Evolutionary conservation across 2,888 invertebrate species (phyloP).

Genomic region (Cephus pygmeus): DNA sequence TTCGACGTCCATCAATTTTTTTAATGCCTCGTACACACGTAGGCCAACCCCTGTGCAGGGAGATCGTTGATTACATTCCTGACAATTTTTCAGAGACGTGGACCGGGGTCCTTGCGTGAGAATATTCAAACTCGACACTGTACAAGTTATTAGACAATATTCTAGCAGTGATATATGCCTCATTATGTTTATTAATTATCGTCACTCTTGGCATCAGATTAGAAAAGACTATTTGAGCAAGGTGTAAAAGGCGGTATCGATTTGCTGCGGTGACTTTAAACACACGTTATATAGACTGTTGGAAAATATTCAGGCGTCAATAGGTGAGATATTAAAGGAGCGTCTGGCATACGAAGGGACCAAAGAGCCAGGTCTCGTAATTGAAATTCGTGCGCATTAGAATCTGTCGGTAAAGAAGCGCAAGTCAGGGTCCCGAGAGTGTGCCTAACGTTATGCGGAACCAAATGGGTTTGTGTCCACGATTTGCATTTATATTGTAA

Average conservation of each 20-base stretch:
- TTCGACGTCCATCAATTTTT: background rate
- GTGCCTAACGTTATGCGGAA: background rate
- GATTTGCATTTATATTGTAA: constrained; percentile 15
- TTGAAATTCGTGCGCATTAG: background rate
- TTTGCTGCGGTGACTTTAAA: background rate
- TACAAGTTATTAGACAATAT: background rate
- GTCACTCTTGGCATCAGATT: background rate
- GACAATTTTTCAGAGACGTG: background rate
- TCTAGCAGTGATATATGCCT: no score
- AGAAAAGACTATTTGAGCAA: background rate
- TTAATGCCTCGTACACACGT: background rate
- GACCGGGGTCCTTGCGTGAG: background rate
- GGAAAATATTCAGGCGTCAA: background rate
- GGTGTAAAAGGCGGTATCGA: background rate
- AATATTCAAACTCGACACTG: background rate
- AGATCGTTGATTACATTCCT: constrained; percentile 2
- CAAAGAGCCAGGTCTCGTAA: background rate
- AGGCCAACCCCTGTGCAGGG: background rate
- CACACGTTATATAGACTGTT: background rate
- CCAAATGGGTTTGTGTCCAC: background rate
- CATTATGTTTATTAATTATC: background rate
- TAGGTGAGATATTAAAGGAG: background rate
- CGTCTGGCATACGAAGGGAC: background rate
- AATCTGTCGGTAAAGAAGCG: background rate
- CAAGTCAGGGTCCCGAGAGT: background rate